A percentile compares a stretch with the other conserved stretches of the same genome.
These are phyloP conservation scores for Picathartes gymnocephalus DNA, from an alignment of 2,113 vertebrate species.

Conservation along the genomic window DNA sequence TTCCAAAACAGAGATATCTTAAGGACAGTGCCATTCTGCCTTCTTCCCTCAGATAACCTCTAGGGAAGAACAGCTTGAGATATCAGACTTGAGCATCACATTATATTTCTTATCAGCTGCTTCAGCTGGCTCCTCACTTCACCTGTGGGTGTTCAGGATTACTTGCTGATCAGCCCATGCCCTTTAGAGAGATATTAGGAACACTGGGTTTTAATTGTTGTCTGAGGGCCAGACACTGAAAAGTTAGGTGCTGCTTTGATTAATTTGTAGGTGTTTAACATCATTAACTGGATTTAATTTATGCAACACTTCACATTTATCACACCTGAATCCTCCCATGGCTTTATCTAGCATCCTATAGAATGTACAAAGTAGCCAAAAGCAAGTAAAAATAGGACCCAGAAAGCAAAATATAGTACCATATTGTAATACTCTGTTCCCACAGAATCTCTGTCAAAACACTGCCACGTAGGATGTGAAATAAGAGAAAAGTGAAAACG, in stretches of 20 bases:
- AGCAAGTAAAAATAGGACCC: neutral
- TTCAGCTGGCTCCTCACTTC: neutral
- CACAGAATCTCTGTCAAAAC: neutral
- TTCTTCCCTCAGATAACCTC: neutral
- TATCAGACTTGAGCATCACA: neutral
- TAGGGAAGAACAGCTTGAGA: neutral
- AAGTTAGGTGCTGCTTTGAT: neutral
- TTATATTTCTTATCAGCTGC: constrained; percentile 14
- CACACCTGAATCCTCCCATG: neutral
- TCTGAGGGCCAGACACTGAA: neutral
- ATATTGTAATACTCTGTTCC: neutral
- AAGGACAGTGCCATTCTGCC: neutral
- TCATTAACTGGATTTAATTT: neutral
- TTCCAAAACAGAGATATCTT: neutral
- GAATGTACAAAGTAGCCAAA: neutral
- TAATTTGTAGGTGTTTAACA: constrained; percentile 1
- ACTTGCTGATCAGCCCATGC: neutral
- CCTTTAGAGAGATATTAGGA: neutral
- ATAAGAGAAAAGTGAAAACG: neutral
- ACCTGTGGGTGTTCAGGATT: neutral
- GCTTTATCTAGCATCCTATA: neutral
- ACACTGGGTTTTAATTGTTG: neutral
- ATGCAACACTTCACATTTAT: neutral
- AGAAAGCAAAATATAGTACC: neutral
- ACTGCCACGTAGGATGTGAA: neutral